These are phyloP conservation scores for Equus przewalskii DNA, from an alignment of 2,113 vertebrate species.

Conservation along the genomic window DNA sequence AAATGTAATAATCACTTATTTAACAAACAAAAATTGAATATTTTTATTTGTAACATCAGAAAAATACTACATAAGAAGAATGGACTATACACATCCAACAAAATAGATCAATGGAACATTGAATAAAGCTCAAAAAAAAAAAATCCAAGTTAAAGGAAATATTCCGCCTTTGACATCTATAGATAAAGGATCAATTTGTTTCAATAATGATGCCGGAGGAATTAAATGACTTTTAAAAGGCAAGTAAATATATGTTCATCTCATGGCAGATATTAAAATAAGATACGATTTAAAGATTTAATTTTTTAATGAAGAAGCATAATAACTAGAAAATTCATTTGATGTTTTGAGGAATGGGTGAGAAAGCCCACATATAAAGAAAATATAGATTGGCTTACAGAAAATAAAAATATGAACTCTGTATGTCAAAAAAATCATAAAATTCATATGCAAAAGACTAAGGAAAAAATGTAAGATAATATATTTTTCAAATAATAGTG, in stretches of 20 bases:
- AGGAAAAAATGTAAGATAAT: background rate
- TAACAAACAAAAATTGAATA: background rate
- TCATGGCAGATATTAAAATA: background rate
- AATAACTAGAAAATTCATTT: constrained; percentile 1
- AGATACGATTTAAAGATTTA: background rate
- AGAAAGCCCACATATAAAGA: background rate
- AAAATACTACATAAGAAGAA: background rate
- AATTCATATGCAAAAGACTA: background rate
- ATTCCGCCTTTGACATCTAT: background rate
- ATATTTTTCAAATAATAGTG: background rate
- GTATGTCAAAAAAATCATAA: background rate
- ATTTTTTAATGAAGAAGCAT: background rate
- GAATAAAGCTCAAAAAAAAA: background rate
- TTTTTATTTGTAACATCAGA: background rate
- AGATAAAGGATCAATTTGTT: background rate
- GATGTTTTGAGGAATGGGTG: background rate
- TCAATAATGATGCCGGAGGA: background rate
- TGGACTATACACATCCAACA: background rate
- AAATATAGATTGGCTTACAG: background rate
- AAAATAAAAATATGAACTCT: background rate
- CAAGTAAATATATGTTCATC: background rate
- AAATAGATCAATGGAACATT: background rate
- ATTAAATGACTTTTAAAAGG: background rate
- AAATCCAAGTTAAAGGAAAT: constrained; percentile 15
- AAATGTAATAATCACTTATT: background rate